phyloP scores from a whole-genome alignment of 1,140 invertebrate species.

The Hylyphantes graminicola region DNA sequence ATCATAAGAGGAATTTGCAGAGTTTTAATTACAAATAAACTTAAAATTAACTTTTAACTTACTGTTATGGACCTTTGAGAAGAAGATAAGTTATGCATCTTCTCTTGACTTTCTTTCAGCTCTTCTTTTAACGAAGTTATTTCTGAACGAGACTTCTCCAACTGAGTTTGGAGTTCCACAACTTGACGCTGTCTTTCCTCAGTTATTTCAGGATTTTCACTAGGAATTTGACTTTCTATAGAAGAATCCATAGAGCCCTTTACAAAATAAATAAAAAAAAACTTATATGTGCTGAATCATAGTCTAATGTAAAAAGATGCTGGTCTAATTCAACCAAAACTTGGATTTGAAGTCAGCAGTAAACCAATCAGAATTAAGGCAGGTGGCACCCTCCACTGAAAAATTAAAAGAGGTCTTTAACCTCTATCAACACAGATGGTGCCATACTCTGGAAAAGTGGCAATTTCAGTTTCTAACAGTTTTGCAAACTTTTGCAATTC shows the following conservation, averaged over 20 bases:
- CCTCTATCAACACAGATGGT: too few relatives aligned
- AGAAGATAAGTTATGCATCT: not conserved
- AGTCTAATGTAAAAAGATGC: not conserved
- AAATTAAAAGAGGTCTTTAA: too few relatives aligned
- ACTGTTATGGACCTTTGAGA: not conserved
- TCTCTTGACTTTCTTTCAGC: constrained; percentile 65
- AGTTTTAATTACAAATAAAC: too few relatives aligned
- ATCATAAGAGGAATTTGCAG: too few relatives aligned
- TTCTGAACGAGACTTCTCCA: constrained; percentile 58
- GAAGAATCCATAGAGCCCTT: not conserved
- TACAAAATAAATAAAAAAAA: not conserved
- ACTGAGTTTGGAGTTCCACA: constrained; percentile 39
- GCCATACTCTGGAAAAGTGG: too few relatives aligned
- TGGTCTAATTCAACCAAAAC: too few relatives aligned
- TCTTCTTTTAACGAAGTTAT: constrained; percentile 63
- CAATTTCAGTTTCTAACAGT: too few relatives aligned
- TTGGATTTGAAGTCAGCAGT: too few relatives aligned
- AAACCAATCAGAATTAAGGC: too few relatives aligned
- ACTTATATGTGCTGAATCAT: not conserved
- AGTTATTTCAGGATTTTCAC: not conserved
- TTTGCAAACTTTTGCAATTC: too few relatives aligned
- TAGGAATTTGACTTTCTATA: not conserved
- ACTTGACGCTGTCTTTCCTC: not conserved
- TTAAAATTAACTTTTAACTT: too few relatives aligned
- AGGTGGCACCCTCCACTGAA: too few relatives aligned